These are phyloP conservation scores for Caenorhabditis drosophilae DNA, from an alignment of 2,888 invertebrate species.

Conservation along the genomic window DNA sequence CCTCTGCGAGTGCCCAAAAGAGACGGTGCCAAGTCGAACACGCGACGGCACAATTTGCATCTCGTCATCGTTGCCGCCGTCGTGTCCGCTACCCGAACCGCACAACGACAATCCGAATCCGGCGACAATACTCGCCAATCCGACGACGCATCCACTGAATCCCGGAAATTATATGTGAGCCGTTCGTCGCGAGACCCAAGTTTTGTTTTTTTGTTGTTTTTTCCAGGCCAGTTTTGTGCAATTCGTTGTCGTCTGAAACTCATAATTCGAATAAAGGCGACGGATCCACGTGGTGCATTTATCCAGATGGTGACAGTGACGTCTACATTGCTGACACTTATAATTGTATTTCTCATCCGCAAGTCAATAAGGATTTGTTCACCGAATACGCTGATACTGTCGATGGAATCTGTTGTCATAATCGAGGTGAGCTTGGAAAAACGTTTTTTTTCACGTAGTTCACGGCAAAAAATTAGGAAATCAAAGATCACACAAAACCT, in stretches of 20 bases:
- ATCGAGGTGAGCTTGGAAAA: slow-evolving; percentile 34
- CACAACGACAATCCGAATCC: slow-evolving; percentile 60
- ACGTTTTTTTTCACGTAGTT: neutral
- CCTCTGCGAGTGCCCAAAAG: slow-evolving; percentile 63
- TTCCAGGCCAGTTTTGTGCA: slow-evolving; percentile 60
- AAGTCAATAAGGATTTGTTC: slow-evolving; percentile 61
- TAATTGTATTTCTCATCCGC: slow-evolving; percentile 64
- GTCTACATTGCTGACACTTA: slow-evolving; percentile 63
- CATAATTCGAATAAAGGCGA: slow-evolving; percentile 59
- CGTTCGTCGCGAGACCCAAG: too few species aligned
- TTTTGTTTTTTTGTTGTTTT: neutral
- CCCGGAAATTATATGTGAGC: slow-evolving; percentile 61
- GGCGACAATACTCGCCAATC: slow-evolving; percentile 64
- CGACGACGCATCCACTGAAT: slow-evolving; percentile 57
- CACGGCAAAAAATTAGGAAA: too few species aligned
- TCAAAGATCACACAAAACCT: too few species aligned
- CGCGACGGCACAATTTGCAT: slow-evolving; percentile 64
- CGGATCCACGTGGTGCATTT: slow-evolving; percentile 65
- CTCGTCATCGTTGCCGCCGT: slow-evolving; percentile 56
- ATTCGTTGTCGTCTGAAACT: slow-evolving; percentile 55
- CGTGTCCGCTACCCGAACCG: slow-evolving; percentile 63
- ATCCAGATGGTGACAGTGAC: slow-evolving; percentile 63
- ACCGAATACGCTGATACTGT: slow-evolving; percentile 60
- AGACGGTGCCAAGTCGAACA: slow-evolving; percentile 51
- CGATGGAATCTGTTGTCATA: slow-evolving; percentile 66